A percentile compares a stretch with the other conserved stretches of the same genome.
Evolutionary conservation across 1,140 invertebrate species (phyloP).

Genomic region (Orussus abietinus): DNA sequence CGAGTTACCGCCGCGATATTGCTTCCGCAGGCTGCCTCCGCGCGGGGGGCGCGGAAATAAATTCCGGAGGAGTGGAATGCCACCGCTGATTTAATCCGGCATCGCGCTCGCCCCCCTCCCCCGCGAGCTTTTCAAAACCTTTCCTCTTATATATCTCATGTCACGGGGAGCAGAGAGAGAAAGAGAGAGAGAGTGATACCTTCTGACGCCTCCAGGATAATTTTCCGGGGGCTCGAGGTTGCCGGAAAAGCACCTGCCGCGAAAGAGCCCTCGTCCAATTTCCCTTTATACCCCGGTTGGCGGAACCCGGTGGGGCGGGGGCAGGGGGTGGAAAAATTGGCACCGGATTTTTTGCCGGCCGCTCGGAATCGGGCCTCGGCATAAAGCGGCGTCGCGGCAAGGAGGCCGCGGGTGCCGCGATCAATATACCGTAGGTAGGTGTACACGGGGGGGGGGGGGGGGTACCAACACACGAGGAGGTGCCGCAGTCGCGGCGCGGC

Average conservation of each 20-base stretch:
- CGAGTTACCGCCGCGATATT: conserved; percentile 18
- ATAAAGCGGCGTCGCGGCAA: conserved; percentile 22
- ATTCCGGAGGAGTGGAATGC: too few species aligned
- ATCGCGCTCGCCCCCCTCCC: too few species aligned
- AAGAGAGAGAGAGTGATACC: background rate
- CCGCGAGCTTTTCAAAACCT: too few species aligned
- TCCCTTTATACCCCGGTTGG: background rate
- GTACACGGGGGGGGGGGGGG: conserved; percentile 15
- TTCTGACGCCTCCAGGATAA: too few species aligned
- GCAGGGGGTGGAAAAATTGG: background rate
- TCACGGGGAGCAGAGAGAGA: conserved; percentile 14
- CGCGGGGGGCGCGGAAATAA: too few species aligned
- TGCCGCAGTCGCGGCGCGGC: conserved; percentile 15
- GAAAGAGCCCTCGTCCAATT: background rate
- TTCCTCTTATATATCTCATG: too few species aligned
- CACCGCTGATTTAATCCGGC: too few species aligned
- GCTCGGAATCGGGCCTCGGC: conserved; percentile 1
- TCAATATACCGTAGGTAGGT: conserved; percentile 45
- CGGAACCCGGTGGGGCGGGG: too few species aligned
- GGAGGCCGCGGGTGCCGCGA: conserved; percentile 44
- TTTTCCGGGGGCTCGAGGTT: background rate
- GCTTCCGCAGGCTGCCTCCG: too few species aligned
- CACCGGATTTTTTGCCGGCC: conserved; percentile 4
- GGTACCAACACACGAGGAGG: conserved; percentile 11
- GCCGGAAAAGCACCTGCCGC: conserved; percentile 10